Evolutionary conservation across 2,113 vertebrate species (phyloP).

Genomic region (Chamaea fasciata): DNA sequence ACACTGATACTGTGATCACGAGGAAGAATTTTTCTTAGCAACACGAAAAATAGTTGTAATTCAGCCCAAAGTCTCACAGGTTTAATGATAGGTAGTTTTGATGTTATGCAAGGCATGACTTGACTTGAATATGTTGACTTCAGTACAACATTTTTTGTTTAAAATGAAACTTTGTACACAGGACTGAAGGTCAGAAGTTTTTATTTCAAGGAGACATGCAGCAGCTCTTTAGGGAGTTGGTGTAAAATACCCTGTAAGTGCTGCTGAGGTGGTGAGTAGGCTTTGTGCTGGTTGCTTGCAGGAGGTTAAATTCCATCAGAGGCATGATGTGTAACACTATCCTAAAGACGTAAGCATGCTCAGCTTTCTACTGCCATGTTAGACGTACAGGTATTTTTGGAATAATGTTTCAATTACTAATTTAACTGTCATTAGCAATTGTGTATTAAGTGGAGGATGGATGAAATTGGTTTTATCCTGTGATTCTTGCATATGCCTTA

Average conservation of each 20-base stretch:
- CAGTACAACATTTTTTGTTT: neutral
- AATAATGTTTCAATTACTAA: neutral
- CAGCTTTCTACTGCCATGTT: neutral
- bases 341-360: neutral
- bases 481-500: neutral
- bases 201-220: neutral
- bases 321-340: neutral
- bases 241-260: neutral
- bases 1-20: neutral
- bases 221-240: neutral
- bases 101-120: neutral
- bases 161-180: neutral
- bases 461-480: neutral
- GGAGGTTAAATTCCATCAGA: neutral
- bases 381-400: neutral
- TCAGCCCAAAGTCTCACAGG: neutral
- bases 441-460: neutral
- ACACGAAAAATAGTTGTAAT: slow-evolving; percentile 1
- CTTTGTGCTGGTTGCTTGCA: neutral
- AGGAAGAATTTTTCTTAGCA: neutral
- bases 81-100: slow-evolving; percentile 2
- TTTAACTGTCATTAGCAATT: neutral
- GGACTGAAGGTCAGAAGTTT: neutral
- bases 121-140: neutral
- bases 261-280: neutral